Percentiles rank a stretch among this genome's conserved stretches.
Conservation (phyloP, 2,888 invertebrate species). For the Octodonta nipae region DNA sequence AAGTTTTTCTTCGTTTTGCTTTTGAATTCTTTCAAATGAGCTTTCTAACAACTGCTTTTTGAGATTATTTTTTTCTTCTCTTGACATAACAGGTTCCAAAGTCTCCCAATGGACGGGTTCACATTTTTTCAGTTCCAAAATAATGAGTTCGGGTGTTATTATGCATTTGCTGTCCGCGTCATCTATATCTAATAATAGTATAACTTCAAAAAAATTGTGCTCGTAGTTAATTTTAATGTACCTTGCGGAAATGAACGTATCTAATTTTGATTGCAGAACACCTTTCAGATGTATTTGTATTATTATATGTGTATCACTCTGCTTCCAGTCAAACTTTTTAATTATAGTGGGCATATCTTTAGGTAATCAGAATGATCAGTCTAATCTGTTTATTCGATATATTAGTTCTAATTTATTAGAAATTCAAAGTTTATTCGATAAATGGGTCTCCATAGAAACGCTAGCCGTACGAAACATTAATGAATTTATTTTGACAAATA, state of each 20-base stretch:
- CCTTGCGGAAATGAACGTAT: conserved; percentile 53
- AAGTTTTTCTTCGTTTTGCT: conserved; percentile 40
- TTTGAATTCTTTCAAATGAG: conserved; percentile 42
- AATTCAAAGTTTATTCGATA: conserved; percentile 3
- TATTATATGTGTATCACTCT: conserved; percentile 43
- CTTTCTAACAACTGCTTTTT: conserved; percentile 46
- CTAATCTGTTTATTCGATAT: neutral
- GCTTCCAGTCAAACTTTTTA: conserved; percentile 64
- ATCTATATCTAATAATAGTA: conserved; percentile 49
- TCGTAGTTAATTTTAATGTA: conserved; percentile 62
- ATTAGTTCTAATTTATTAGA: too few relatives aligned
- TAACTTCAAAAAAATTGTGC: conserved; percentile 62
- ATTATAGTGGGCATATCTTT: conserved; percentile 55
- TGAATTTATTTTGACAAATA: too few relatives aligned
- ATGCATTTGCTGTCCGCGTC: conserved; percentile 51
- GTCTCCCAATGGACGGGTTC: conserved; percentile 43
- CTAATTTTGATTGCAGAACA: conserved; percentile 48
- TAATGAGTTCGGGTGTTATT: conserved; percentile 43
- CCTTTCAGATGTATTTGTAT: conserved; percentile 54
- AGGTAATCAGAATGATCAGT: neutral
- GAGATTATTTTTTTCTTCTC: conserved; percentile 42
- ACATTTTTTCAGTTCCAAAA: conserved; percentile 53
- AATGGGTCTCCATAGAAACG: neutral
- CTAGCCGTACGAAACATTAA: neutral
- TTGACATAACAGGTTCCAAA: conserved; percentile 43